Conservation (phyloP, 2,888 invertebrate species). For the Heliothis peltigera region DNA sequence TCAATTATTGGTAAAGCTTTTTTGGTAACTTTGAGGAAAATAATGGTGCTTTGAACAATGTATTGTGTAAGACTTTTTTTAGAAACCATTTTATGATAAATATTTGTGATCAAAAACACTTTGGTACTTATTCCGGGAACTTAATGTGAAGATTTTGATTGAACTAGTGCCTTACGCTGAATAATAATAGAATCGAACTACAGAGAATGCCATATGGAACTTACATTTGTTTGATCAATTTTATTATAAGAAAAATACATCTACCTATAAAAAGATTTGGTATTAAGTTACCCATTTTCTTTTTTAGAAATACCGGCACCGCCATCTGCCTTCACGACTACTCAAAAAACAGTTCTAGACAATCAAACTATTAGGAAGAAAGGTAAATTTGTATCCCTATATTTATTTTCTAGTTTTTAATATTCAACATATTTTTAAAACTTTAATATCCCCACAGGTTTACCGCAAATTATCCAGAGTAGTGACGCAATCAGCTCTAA, state of each 20-base stretch:
- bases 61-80: constrained; percentile 27
- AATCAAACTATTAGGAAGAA: constrained; percentile 86
- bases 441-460: constrained; percentile 71
- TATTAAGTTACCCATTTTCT: neutral
- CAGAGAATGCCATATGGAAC: no score
- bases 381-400: constrained; percentile 67
- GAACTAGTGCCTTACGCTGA: no score
- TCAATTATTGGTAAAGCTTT: constrained; percentile 62
- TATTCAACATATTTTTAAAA: constrained; percentile 22
- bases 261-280: no score
- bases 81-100: constrained; percentile 1
- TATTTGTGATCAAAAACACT: constrained; percentile 6
- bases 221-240: no score
- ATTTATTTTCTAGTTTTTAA: neutral
- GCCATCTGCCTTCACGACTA: constrained; percentile 93
- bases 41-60: constrained; percentile 4
- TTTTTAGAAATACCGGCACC: constrained; percentile 95
- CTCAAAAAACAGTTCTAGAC: constrained; percentile 81
- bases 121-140: neutral
- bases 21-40: constrained; percentile 19
- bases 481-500: constrained; percentile 86
- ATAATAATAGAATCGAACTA: no score
- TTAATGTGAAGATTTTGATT: no score
- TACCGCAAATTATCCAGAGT: constrained; percentile 76
- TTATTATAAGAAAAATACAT: neutral